Evolutionary conservation across 2,113 vertebrate species (phyloP), one percentile per base, ranked within the genome.

Genomic region (Caretta caretta): DNA sequence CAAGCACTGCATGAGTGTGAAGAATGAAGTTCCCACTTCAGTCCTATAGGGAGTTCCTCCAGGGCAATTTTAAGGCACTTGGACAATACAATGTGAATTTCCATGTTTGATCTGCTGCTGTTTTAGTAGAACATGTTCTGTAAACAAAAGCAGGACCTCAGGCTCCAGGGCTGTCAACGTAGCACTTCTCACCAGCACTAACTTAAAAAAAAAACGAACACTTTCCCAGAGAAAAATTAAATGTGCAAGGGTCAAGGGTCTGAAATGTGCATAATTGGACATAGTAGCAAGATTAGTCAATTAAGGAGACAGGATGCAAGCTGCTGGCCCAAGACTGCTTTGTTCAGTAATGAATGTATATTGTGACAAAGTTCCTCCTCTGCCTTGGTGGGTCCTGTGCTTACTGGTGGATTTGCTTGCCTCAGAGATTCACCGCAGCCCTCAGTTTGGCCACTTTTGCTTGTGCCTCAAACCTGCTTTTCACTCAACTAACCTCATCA

Each of bases 341-440:
- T 62, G 87, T 89, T 80, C 93, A 81, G 76, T 89, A 88, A 57
- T 96, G 87, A 96, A 96, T 88, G 86, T 69, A 79, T 91, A 42
- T 42, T 5, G 42, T 42, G 42, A 42, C 42, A 42, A 42, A 42
- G 42, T 42, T 42, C 42, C 42, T 42, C 42, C 42, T 42, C 42
- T 42, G 42, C 42, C 42, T 42, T 42, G 42, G 42, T 42, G 42
- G 42, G 42, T 42, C 42, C 42, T 42, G 42, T 42, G 42, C 42
- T 42, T 42, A 42, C 42, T 42, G 42, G 42, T 42, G 42, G 42
- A 42, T 42, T 42, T 42, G 42, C 42, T 42, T 42, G 42, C 42
- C 42, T 42, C 42, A 42, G 42, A 42, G 42, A 42, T 42, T 42
- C 42, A 42, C 42, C 42, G 42, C 42, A 42, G 42, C 42, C 42